phyloP scores from a whole-genome alignment of 1,140 invertebrate species.

The Orchestia grillus region DNA sequence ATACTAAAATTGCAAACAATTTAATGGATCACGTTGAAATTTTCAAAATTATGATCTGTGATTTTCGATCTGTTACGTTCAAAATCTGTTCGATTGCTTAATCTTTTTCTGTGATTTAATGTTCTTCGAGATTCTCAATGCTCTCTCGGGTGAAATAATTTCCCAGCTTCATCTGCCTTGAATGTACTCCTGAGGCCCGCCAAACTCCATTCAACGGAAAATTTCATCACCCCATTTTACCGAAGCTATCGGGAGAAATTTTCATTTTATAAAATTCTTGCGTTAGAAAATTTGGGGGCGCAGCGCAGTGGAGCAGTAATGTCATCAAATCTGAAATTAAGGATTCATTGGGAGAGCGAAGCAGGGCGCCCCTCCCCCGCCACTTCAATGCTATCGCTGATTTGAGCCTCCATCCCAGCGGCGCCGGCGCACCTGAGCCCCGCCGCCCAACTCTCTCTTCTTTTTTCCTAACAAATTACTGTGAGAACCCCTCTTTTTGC shows the following conservation, averaged over 20 bases:
- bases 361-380: not conserved
- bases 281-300: constrained; percentile 25
- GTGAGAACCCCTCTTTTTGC: not conserved
- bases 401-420: constrained; percentile 7
- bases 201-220: not conserved
- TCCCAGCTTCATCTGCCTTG: not conserved
- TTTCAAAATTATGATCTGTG: not conserved
- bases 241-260: not conserved
- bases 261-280: constrained; percentile 25
- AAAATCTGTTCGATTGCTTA: not conserved
- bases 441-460: constrained; percentile 12
- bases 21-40: not conserved
- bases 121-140: not conserved
- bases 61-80: not conserved
- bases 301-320: constrained; percentile 42
- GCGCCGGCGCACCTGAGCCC: not conserved
- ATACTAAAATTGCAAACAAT: not conserved
- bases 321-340: constrained; percentile 47
- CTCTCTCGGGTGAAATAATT: not conserved
- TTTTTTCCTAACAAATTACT: constrained; percentile 3
- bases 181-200: not conserved
- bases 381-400: constrained; percentile 14
- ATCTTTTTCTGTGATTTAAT: not conserved
- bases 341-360: constrained; percentile 36
- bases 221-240: not conserved